Base-by-base conservation (phyloP, 2,888 invertebrate genomes). In the Leistus spinibarbis region DNA sequence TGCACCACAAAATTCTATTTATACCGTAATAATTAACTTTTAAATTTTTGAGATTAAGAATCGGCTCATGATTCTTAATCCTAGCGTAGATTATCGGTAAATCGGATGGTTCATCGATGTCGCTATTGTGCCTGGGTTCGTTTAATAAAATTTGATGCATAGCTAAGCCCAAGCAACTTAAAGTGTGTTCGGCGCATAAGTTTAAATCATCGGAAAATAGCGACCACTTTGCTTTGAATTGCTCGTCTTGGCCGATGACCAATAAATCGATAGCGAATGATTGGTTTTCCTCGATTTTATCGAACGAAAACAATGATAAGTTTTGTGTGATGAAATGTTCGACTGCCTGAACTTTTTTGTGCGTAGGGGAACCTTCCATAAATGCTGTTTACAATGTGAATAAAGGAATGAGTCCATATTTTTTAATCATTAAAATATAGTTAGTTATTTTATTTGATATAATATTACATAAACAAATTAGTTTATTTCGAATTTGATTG, bases 11-110 rank as follows among this genome's bases (percentile, higher is more conserved):
- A n/a, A n/a, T n/a, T n/a, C n/a, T n/a, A n/a, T n/a, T n/a, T n/a
- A n/a, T 87, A 90, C 94, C 94, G 86, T 91, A 93, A 80, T 88
- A 90, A 83, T 90, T 91, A 0, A 92, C 90, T 88, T 92, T 92
- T 23, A 95, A 85, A 83, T 91, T 89, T 81, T 90, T 90, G 66
- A 94, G 84, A 22, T 91, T 89, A 60, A 92, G 87, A 1, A 92
- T 85, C 27, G 92, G 90, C 77, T 91, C 89, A 83, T 91, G 92
- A 83, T 90, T 90, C 13, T 86, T 81, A 65, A 93, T 84, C 80
- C 91, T 87, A 0, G 90, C 89, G 79, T 88, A 85, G 76, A 92
- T 86, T 68, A 85, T 80, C 1, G 86, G 86, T 7, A 88, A 79
- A 77, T 83, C 79, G 24, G 85, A 84, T 74, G 82, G 84, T 1